Evolutionary conservation across 2,888 invertebrate genomes (phyloP).

Genomic region (Netelia virgata): DNA sequence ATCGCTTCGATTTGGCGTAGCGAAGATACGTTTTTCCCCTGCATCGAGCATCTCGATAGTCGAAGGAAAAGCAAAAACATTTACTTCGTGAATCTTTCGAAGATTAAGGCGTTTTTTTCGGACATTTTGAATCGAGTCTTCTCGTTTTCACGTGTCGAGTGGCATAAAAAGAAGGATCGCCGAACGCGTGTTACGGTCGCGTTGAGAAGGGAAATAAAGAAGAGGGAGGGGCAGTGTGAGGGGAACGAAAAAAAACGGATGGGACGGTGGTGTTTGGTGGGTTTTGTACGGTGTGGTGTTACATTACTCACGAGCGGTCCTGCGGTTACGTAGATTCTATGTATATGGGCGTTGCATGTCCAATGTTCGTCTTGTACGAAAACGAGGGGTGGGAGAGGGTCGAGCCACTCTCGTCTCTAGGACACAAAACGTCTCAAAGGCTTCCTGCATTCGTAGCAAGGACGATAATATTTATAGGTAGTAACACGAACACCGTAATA

Average conservation of each 20-base stretch:
- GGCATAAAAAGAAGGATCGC: background rate
- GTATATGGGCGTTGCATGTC: slow-evolving; percentile 73
- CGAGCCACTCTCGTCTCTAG: slow-evolving; percentile 13
- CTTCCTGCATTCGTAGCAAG: slow-evolving; percentile 5
- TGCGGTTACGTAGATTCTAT: slow-evolving; percentile 62
- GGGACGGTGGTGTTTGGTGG: slow-evolving; percentile 29
- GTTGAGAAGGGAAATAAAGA: slow-evolving; percentile 40
- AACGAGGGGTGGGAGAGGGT: too few relatives aligned
- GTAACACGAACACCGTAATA: background rate
- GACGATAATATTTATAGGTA: slow-evolving; percentile 31
- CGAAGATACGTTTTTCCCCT: slow-evolving; percentile 50
- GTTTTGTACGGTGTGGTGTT: slow-evolving; percentile 58
- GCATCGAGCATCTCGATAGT: slow-evolving; percentile 2
- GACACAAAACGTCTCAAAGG: slow-evolving; percentile 24
- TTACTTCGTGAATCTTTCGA: background rate
- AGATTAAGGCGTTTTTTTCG: background rate
- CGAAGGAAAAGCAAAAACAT: slow-evolving; percentile 47
- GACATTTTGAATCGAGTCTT: background rate
- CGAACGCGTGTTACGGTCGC: slow-evolving; percentile 51
- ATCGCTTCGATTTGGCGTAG: slow-evolving; percentile 68
- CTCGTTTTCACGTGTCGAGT: background rate
- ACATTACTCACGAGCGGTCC: slow-evolving; percentile 71
- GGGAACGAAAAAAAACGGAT: slow-evolving; percentile 55
- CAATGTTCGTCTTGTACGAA: slow-evolving; percentile 58
- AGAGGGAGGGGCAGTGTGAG: background rate